A percentile compares a stretch with the other conserved stretches of the same genome.
Conservation (phyloP, 2,797 vertebrate genomes). For the Chromis chromis region DNA sequence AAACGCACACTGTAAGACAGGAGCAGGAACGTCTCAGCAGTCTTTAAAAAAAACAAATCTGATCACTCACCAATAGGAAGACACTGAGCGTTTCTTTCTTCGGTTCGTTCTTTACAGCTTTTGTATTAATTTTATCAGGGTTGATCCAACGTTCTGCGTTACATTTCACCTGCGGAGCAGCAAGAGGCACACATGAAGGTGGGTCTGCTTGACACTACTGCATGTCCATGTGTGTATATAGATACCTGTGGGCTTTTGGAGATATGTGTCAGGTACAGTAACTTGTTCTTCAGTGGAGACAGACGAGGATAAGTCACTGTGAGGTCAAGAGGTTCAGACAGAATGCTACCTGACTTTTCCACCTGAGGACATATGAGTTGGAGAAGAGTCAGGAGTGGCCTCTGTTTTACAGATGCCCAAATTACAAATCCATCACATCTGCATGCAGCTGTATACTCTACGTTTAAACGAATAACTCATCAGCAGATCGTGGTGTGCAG, state of each 20-base stretch:
- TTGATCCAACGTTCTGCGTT: slow-evolving; percentile 75
- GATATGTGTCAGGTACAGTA: slow-evolving; percentile 89
- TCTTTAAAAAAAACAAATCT: neutral
- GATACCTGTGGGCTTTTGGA: slow-evolving; percentile 60
- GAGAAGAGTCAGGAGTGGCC: neutral
- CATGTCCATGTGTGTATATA: neutral
- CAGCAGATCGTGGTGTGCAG: neutral
- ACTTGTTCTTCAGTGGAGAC: slow-evolving; percentile 83
- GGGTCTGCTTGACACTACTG: neutral
- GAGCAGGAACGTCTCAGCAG: neutral
- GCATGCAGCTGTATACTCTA: neutral
- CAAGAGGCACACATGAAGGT: neutral
- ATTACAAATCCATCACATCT: neutral
- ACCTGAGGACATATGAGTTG: slow-evolving; percentile 80
- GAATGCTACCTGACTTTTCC: slow-evolving; percentile 81
- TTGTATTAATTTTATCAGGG: slow-evolving; percentile 75
- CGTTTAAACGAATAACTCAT: neutral
- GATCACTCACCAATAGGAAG: slow-evolving; percentile 81
- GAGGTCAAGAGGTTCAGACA: slow-evolving; percentile 86
- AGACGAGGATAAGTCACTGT: slow-evolving; percentile 86
- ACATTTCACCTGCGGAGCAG: slow-evolving; percentile 85
- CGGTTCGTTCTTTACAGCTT: slow-evolving; percentile 50
- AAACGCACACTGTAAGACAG: slow-evolving; percentile 8
- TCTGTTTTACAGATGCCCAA: neutral
- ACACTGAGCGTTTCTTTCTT: slow-evolving; percentile 85